These are phyloP conservation scores for Euwallacea similis DNA, from an alignment of 1,140 invertebrate genomes.

Conservation along the genomic window DNA sequence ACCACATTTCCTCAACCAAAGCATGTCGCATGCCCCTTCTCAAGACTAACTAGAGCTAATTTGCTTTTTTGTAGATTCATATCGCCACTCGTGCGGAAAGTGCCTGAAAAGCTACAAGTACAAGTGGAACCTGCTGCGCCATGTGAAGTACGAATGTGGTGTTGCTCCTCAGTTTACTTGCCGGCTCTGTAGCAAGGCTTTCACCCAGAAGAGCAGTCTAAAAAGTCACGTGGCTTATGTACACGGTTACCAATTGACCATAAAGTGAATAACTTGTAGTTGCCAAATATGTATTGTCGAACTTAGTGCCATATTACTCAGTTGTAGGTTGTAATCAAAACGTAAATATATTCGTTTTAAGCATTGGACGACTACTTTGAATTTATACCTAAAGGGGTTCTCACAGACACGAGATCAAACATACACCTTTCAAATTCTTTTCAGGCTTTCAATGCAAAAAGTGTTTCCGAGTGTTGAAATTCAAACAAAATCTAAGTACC, in stretches of 20 bases:
- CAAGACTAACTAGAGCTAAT: too few relatives aligned
- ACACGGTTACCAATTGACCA: conserved; percentile 39
- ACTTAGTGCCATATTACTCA: conserved; percentile 13
- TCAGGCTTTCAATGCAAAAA: conserved; percentile 24
- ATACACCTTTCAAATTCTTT: background rate
- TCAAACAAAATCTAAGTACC: conserved; percentile 26
- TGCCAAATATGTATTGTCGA: conserved; percentile 3
- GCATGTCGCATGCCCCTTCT: too few relatives aligned
- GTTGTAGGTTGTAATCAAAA: too few relatives aligned
- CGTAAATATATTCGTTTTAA: too few relatives aligned
- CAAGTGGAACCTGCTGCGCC: conserved; percentile 60
- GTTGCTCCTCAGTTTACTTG: conserved; percentile 57
- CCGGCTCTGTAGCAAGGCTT: conserved; percentile 47
- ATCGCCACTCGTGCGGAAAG: conserved; percentile 41
- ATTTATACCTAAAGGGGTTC: too few relatives aligned
- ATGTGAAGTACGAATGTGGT: conserved; percentile 69
- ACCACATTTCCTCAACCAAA: too few relatives aligned
- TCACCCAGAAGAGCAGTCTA: conserved; percentile 50
- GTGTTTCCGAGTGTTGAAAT: conserved; percentile 41
- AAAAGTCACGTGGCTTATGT: conserved; percentile 46
- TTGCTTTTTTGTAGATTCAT: too few relatives aligned
- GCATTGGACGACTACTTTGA: too few relatives aligned
- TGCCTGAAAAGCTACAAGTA: conserved; percentile 63
- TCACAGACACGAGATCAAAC: too few relatives aligned
- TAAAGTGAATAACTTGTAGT: conserved; percentile 15